A percentile compares a stretch with the other conserved stretches of the same genome.
phyloP scores from a whole-genome alignment of 2,888 invertebrate species.

The Trachelus troglodyta region DNA sequence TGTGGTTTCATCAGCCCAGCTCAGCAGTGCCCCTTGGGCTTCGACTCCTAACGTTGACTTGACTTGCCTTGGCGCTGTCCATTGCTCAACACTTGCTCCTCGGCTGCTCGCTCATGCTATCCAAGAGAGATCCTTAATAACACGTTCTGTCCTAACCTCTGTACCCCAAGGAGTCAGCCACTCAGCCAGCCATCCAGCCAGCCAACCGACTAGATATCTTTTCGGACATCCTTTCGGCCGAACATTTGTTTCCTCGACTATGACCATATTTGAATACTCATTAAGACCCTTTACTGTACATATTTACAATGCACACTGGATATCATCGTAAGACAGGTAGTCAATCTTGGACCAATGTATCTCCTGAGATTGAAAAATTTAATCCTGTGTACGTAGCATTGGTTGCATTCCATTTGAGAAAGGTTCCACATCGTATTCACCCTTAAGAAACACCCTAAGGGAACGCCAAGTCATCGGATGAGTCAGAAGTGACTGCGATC shows the following conservation, averaged over 20 bases:
- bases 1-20: conserved; percentile 46
- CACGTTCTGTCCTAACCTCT: conserved; percentile 50
- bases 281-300: neutral
- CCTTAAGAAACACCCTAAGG: neutral
- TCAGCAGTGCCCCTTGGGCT: conserved; percentile 17
- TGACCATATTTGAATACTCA: neutral
- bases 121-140: conserved; percentile 48
- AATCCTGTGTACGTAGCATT: conserved; percentile 29
- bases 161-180: conserved; percentile 37
- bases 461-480: neutral
- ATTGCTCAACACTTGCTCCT: conserved; percentile 32
- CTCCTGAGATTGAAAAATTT: conserved; percentile 36
- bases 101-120: conserved; percentile 21
- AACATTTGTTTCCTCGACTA: neutral
- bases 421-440: conserved; percentile 39
- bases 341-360: conserved; percentile 41
- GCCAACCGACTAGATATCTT: neutral
- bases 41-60: conserved; percentile 13
- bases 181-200: conserved; percentile 4
- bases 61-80: conserved; percentile 11
- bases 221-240: neutral
- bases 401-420: conserved; percentile 40
- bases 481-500: neutral
- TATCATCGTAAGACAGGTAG: conserved; percentile 39
- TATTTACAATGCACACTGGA: conserved; percentile 11